phyloP scores from a whole-genome alignment of 2,113 vertebrate genomes.

The Bettongia penicillata region DNA sequence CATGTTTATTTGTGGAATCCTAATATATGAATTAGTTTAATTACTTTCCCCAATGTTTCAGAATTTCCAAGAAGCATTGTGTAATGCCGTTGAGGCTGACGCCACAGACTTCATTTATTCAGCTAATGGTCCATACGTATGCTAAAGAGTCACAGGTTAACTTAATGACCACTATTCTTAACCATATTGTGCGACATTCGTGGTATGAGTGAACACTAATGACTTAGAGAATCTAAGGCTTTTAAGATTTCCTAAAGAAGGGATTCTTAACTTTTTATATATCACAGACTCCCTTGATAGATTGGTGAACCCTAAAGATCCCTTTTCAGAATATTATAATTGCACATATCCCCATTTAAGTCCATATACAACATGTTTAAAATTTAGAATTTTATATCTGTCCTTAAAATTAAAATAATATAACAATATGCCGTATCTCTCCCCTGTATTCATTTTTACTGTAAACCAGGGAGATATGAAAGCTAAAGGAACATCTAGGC shows the following conservation, averaged over 20 bases:
- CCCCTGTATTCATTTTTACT: background rate
- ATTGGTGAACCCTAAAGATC: background rate
- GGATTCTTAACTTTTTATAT: background rate
- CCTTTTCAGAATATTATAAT: background rate
- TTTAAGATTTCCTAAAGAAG: background rate
- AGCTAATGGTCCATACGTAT: background rate
- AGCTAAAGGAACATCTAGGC: background rate
- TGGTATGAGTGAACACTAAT: background rate
- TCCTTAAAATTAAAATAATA: background rate
- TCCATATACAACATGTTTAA: background rate
- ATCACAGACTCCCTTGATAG: background rate
- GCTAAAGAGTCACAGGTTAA: background rate
- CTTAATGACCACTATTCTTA: background rate
- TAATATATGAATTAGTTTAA: background rate
- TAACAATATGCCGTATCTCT: background rate
- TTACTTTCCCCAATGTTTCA: background rate
- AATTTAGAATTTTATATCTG: background rate
- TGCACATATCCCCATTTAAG: background rate
- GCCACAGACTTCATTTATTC: background rate
- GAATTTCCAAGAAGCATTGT: background rate
- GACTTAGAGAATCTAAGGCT: background rate
- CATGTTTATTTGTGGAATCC: background rate
- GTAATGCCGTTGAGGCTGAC: background rate
- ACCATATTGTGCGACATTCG: background rate
- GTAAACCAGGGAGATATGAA: background rate